Evolutionary conservation across 2,797 vertebrate genomes (phyloP).

Genomic region (Heteromormyrus szaboi): DNA sequence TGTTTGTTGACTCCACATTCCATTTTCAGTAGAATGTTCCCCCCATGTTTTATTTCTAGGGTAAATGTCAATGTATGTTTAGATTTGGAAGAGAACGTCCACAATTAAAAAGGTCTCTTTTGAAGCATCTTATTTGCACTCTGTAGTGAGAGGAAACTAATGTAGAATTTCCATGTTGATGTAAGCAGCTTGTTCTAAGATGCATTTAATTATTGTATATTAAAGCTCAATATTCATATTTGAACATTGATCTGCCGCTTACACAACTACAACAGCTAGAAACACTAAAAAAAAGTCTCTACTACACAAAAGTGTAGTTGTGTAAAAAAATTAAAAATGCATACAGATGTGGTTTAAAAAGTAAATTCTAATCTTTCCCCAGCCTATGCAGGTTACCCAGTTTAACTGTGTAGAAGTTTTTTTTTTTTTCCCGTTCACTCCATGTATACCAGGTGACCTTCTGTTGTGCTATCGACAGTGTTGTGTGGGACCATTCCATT

Average conservation of each 20-base stretch:
- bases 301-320: slow-evolving; percentile 82
- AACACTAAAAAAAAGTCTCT: slow-evolving; percentile 82
- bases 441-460: slow-evolving; percentile 74
- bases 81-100: slow-evolving; percentile 65
- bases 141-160: slow-evolving; percentile 84
- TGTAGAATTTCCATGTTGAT: slow-evolving; percentile 84
- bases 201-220: slow-evolving; percentile 93
- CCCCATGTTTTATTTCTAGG: slow-evolving; percentile 60
- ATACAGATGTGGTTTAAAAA: slow-evolving; percentile 59
- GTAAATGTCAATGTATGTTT: slow-evolving; percentile 73
- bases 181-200: slow-evolving; percentile 87
- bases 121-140: slow-evolving; percentile 98
- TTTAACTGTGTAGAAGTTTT: slow-evolving; percentile 67
- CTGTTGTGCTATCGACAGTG: slow-evolving; percentile 89
- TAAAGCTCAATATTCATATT: slow-evolving; percentile 70
- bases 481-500: slow-evolving; percentile 75
- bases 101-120: slow-evolving; percentile 68
- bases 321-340: slow-evolving; percentile 67
- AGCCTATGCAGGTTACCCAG: slow-evolving; percentile 73
- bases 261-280: slow-evolving; percentile 72
- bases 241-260: slow-evolving; percentile 73
- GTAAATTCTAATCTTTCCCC: slow-evolving; percentile 66
- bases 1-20: slow-evolving; percentile 88
- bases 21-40: slow-evolving; percentile 71
- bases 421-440: slow-evolving; percentile 71